A percentile compares a stretch with the other conserved stretches of the same genome.
Conservation (phyloP, 2,888 invertebrate genomes). For the Cyrtodaria siliqua region DNA sequence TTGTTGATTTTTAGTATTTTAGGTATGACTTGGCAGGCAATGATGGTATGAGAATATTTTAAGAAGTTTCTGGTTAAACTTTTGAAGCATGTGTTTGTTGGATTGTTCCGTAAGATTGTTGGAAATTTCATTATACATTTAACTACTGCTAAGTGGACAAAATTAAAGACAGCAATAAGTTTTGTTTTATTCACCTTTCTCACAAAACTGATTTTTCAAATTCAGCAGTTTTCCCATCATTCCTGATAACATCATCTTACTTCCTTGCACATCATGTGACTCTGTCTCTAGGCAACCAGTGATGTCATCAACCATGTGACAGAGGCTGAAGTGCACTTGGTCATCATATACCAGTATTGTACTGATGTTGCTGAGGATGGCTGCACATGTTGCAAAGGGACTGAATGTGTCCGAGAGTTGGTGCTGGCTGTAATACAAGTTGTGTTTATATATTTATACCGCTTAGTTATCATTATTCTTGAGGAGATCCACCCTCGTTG, state of each 20-base stretch:
- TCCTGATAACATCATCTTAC: background rate
- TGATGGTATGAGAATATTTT: no score
- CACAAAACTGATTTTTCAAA: background rate
- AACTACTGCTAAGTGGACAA: no score
- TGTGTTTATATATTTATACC: no score
- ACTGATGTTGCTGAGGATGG: background rate
- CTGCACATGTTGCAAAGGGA: background rate
- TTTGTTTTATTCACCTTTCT: background rate
- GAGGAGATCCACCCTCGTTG: no score
- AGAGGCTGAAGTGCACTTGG: background rate
- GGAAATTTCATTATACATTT: no score
- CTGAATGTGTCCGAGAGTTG: background rate
- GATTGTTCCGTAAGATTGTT: no score
- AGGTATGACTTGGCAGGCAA: no score
- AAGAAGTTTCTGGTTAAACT: no score
- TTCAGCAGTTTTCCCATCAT: background rate
- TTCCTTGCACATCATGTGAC: background rate
- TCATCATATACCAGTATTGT: background rate
- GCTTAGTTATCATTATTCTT: no score
- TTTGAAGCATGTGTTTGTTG: no score
- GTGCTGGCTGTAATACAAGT: background rate
- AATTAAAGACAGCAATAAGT: no score
- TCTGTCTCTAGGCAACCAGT: constrained; percentile 11
- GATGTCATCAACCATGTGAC: constrained; percentile 11
- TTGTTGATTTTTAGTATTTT: no score